These are phyloP conservation scores for Lampris megalopsis DNA, from an alignment of 2,113 vertebrate genomes.

Conservation along the genomic window DNA sequence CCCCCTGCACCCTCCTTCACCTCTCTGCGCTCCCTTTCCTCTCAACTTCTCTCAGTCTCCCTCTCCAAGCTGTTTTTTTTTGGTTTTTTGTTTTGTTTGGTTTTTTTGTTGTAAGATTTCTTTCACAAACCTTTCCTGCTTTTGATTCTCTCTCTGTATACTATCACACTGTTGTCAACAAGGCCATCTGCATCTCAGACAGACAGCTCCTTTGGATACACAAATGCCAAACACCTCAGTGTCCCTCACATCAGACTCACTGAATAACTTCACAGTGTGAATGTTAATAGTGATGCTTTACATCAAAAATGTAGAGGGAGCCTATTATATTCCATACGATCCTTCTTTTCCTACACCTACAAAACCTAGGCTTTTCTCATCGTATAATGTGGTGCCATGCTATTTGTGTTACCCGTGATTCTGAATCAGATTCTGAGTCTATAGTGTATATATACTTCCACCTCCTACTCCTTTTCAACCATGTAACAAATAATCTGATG, in stretches of 20 bases:
- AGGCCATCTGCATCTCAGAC: slow-evolving; percentile 63
- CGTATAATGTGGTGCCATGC: too few species aligned
- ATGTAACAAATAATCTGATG: too few species aligned
- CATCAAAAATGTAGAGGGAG: too few species aligned
- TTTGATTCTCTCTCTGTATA: slow-evolving; percentile 54
- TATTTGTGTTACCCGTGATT: too few species aligned
- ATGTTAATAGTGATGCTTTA: too few species aligned
- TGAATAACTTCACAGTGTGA: too few species aligned
- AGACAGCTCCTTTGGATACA: slow-evolving; percentile 47
- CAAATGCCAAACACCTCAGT: slow-evolving; percentile 64
- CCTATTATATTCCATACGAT: too few species aligned
- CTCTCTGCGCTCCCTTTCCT: slow-evolving; percentile 67
- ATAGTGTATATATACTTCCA: too few species aligned
- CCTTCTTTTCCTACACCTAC: too few species aligned
- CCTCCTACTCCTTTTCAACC: too few species aligned
- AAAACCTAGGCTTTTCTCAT: too few species aligned
- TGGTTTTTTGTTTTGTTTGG: neutral
- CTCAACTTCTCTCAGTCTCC: slow-evolving; percentile 70
- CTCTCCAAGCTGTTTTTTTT: slow-evolving; percentile 61
- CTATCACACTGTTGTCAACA: slow-evolving; percentile 67
- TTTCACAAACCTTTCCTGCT: slow-evolving; percentile 54
- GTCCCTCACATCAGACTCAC: slow-evolving; percentile 48
- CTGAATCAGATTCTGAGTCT: too few species aligned
- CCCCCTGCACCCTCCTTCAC: slow-evolving; percentile 64
- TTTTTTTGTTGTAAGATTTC: neutral